Evolutionary conservation across 53 echinoderm and acorn worm genomes (phyloP), one percentile per base, ranked within the genome.

Genomic region (Temnopleurus reevesii): DNA sequence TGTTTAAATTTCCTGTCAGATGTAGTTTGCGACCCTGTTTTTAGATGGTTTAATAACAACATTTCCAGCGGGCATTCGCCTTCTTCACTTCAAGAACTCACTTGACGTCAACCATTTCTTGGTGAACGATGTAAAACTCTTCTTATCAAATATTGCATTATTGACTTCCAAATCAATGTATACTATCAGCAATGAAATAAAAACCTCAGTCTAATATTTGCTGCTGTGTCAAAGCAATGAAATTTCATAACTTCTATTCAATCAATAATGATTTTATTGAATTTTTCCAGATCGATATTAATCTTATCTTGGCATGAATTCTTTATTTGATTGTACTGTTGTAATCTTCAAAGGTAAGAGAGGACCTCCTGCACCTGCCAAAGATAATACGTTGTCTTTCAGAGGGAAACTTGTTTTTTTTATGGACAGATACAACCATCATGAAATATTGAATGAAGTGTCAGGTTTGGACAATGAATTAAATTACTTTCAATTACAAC

Each of bases 41-140:
- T 71, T 71, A 71, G 5, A 43, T 71, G n/a, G 21, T 71, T 71
- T n/a, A 71, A 71, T 63, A 71, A 71, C n/a, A 71, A 21, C 36
- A 41, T n/a, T 41, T 71, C 71, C 71, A 71, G n/a, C 36, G 71
- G 71, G 71, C 21, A 71, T 41, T 71, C n/a, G 36, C 41, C 71
- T 71, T 4, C 33, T 71, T 71, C 2, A 9, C 41, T 41, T 41
- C 41, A 19, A 30, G 31, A 71, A 41, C 71, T 71, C 33, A 15
- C 30, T n/a, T 71, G 41, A 71, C 41, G 71, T 71, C 41, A 23
- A 31, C 41, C 13, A 9, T 38, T n/a, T 36, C 71, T 23, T 71
- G 41, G n/a, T 38, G 58, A 26, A n/a, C 27, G 41, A 71, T 43
- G 41, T n/a, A 9, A 71, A 71, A 71, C 41, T 43, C 36, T 43